Percentiles rank a stretch among this genome's conserved stretches.
Evolutionary conservation across 2,113 vertebrate species (phyloP).

Genomic region (Cepphus grylle): DNA sequence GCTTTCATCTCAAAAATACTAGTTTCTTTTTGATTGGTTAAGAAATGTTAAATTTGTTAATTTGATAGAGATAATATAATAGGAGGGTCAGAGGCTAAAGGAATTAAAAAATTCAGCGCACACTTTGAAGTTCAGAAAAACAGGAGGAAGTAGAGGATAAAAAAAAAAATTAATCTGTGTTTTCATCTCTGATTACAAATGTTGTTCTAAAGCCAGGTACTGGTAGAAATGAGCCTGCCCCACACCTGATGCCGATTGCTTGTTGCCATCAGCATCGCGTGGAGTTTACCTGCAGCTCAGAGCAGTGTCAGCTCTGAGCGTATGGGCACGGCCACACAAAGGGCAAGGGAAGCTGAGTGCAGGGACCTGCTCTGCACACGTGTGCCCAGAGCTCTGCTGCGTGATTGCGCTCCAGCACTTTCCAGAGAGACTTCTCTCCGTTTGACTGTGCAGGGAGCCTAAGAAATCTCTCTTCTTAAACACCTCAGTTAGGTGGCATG

Average conservation of each 20-base stretch:
- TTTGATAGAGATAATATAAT: background rate
- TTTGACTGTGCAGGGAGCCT: background rate
- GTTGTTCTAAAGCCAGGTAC: background rate
- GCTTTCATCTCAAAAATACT: background rate
- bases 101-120: background rate
- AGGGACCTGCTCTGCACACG: background rate
- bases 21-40: background rate
- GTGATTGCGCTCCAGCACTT: accelerated
- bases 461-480: background rate
- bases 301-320: background rate
- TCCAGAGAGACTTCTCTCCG: background rate
- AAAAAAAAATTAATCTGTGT: background rate
- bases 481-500: background rate
- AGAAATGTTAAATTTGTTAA: background rate
- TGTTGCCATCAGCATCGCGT: accelerated
- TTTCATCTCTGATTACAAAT: background rate
- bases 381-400: background rate
- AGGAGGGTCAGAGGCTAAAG: background rate
- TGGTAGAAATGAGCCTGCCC: background rate
- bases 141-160: background rate
- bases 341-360: accelerated
- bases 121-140: background rate
- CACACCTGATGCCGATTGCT: background rate
- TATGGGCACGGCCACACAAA: background rate
- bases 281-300: background rate